Base-by-base conservation (phyloP, 1,140 invertebrate genomes). In the Lordiphosa clarofinis region DNA sequence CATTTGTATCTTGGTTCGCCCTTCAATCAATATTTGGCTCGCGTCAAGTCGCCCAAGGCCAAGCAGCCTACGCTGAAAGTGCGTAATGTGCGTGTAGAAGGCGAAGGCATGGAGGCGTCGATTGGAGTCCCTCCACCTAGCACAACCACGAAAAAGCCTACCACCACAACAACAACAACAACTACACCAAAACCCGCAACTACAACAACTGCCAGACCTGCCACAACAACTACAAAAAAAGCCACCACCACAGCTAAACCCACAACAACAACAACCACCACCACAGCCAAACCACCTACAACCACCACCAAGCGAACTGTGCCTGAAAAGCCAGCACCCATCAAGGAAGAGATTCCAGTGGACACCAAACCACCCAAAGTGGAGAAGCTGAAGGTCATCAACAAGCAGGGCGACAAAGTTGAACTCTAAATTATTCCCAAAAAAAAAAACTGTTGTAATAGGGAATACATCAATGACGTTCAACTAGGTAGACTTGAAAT, bases 1-100 rank as follows among this genome's bases (percentile, higher is more conserved):
- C 87, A 90, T 65, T 69, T 92, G 3, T 90, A 90, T 38, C 70
- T 90, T 15, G 91, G 95, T 10, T 93, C 92, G n/a, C 94, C 94
- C 6, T 92, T 91, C 60, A 92, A 93, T 73, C 87, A 92, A 15
- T 94, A 91, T 71, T 87, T 96, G 39, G 93, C 90, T 4, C 90
- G 92, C 66, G 90, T 91, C 0, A 90, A 92, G 33, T 87, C 93
- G 8, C 86, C 91, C 50, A 82, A 92, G 71, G 86, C 92, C 5
- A 82, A 76, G 40, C 86, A 86, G 50, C 87, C 84, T 36, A 89
- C 91, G 59, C 46, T 88, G 0, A 88, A 87, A 49, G 73, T 88
- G 7, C 71, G 71, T 4, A 88, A 88, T 69, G 81, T 88, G 15
- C 74, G 87, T 44, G 79, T 87, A 19, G 87, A 88, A 19, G 84